A percentile compares a stretch with the other conserved stretches of the same genome.
Conservation (phyloP, 2,113 vertebrate genomes). For the Polypterus bichir region DNA sequence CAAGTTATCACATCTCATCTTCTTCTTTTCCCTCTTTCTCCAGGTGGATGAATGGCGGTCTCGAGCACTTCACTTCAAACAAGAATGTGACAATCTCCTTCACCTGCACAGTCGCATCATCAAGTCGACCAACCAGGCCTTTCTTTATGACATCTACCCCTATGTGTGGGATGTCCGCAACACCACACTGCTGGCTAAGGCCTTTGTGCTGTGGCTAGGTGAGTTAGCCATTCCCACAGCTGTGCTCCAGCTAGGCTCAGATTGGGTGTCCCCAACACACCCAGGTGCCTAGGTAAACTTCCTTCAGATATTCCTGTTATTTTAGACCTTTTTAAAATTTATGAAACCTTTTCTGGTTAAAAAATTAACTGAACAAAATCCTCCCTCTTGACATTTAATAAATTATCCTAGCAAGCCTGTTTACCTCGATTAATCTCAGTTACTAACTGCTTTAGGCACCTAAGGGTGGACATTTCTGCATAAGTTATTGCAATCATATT, state of each 20-base stretch:
- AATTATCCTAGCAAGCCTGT: too few relatives aligned
- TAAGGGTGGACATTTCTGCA: too few relatives aligned
- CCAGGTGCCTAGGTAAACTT: too few relatives aligned
- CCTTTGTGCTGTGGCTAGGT: slow-evolving; percentile 70
- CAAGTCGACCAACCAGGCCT: slow-evolving; percentile 42
- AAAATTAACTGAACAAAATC: too few relatives aligned
- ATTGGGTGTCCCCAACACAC: fast-evolving
- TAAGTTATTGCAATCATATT: too few relatives aligned
- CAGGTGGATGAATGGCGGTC: slow-evolving; percentile 47
- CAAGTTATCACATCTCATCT: too few relatives aligned
- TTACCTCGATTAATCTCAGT: too few relatives aligned
- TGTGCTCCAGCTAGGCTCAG: background rate
- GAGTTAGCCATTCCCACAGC: slow-evolving; percentile 14
- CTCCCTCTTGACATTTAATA: too few relatives aligned
- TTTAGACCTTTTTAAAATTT: too few relatives aligned
- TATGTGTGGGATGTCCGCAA: slow-evolving; percentile 77
- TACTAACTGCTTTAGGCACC: too few relatives aligned
- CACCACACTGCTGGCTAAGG: slow-evolving; percentile 55
- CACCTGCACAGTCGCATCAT: slow-evolving; percentile 60
- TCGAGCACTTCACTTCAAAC: slow-evolving; percentile 47
- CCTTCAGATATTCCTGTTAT: too few relatives aligned
- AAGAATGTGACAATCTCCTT: slow-evolving; percentile 46
- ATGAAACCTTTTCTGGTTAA: too few relatives aligned
- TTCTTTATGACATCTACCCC: slow-evolving; percentile 71
- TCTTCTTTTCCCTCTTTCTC: background rate